Percentiles rank a stretch among this genome's conserved stretches.
These are phyloP conservation scores for Drosophila greeni DNA, from an alignment of 2,888 invertebrate species.

Conservation along the genomic window DNA sequence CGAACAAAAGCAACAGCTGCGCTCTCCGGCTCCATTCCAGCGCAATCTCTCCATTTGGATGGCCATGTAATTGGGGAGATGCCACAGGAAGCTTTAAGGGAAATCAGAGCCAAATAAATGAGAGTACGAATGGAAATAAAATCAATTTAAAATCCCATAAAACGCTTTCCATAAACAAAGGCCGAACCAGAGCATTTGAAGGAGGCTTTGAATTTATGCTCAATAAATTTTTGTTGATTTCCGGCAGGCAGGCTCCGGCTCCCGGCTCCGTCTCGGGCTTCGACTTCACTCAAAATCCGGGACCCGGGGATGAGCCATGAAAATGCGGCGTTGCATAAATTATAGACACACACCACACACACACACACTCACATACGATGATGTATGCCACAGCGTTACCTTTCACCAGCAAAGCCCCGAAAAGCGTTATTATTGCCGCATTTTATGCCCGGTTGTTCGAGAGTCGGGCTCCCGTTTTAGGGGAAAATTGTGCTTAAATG, in stretches of 20 bases:
- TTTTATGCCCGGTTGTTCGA: constrained; percentile 56
- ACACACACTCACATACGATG: constrained; percentile 1
- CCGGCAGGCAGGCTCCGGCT: constrained; percentile 38
- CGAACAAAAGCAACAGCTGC: constrained; percentile 55
- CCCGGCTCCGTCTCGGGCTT: neutral
- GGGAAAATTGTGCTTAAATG: constrained; percentile 65
- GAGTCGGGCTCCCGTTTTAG: constrained; percentile 19
- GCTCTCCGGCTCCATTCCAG: constrained; percentile 5
- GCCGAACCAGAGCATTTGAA: constrained; percentile 44
- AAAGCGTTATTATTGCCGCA: constrained; percentile 56
- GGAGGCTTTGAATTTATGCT: constrained; percentile 75
- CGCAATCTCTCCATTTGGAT: constrained; percentile 44
- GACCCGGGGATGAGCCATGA: constrained; percentile 48
- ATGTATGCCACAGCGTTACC: constrained; percentile 43
- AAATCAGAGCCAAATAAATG: constrained; percentile 47
- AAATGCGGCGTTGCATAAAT: constrained; percentile 69
- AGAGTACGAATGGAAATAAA: constrained; percentile 54
- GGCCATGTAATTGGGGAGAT: constrained; percentile 28
- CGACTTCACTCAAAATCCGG: constrained; percentile 27
- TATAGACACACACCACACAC: constrained; percentile 36
- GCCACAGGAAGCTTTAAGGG: constrained; percentile 30
- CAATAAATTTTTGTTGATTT: constrained; percentile 75
- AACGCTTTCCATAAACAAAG: constrained; percentile 64
- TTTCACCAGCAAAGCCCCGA: constrained; percentile 43
- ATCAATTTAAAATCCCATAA: constrained; percentile 71